phyloP scores from a whole-genome alignment of 1,140 invertebrate species.

The Drosophila neocordata region DNA sequence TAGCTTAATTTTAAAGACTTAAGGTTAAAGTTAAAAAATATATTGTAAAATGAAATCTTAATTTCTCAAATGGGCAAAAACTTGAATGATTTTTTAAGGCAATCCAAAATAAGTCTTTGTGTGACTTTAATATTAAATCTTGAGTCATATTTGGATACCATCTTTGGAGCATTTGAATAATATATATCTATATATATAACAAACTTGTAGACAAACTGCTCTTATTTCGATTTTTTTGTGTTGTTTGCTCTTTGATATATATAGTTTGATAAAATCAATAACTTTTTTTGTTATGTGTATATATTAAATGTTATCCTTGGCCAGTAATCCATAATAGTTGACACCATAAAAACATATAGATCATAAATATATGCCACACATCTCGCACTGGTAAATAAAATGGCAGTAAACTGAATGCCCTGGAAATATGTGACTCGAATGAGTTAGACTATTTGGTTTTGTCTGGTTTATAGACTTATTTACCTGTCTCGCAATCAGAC shows the following conservation, averaged over 20 bases:
- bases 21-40: no score
- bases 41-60: no score
- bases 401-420: constrained; percentile 56
- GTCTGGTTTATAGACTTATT: constrained; percentile 54
- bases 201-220: no score
- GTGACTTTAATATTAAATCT: no score
- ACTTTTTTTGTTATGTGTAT: background rate
- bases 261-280: background rate
- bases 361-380: constrained; percentile 53
- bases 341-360: constrained; percentile 51
- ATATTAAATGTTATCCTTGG: constrained; percentile 2
- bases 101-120: no score
- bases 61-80: no score
- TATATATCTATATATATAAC: no score
- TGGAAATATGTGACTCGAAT: constrained; percentile 72
- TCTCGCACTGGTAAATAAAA: constrained; percentile 55
- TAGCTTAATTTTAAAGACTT: no score
- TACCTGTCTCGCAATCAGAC: constrained; percentile 49
- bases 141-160: no score
- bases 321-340: constrained; percentile 50
- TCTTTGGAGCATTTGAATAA: no score
- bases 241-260: background rate
- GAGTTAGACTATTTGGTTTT: constrained; percentile 59
- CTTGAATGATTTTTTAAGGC: no score
- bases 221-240: background rate